Percentiles rank a stretch among this genome's conserved stretches.
These are phyloP conservation scores for Synchiropus splendidus DNA, from an alignment of 2,113 vertebrate genomes.

Conservation along the genomic window DNA sequence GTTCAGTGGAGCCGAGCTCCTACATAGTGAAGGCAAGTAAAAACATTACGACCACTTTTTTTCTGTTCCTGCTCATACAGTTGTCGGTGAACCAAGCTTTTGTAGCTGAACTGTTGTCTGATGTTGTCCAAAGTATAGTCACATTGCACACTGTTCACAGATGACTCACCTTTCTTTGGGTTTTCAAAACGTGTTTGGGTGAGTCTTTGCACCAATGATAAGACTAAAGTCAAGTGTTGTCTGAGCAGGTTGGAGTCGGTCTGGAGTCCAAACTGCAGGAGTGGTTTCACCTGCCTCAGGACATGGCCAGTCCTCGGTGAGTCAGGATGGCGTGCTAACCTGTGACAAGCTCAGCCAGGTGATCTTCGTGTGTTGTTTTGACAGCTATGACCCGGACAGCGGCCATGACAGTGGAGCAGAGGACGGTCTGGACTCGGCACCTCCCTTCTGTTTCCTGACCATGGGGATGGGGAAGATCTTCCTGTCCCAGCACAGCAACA, in stretches of 20 bases:
- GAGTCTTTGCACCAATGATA: too few species aligned
- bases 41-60: neutral
- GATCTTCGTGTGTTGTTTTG: neutral
- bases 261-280: slow-evolving; percentile 92
- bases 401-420: slow-evolving; percentile 91
- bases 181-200: too few species aligned
- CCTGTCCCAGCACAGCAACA: slow-evolving; percentile 61
- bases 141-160: too few species aligned
- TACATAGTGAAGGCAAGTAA: slow-evolving; percentile 81
- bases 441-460: slow-evolving; percentile 90
- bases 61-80: too few species aligned
- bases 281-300: slow-evolving; percentile 91
- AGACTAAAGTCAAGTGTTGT: neutral
- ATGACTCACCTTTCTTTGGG: too few species aligned
- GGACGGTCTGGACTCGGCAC: slow-evolving; percentile 77
- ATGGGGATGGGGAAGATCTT: slow-evolving; percentile 96
- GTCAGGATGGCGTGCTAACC: slow-evolving; percentile 1
- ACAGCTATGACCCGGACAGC: slow-evolving; percentile 90
- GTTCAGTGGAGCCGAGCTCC: slow-evolving; percentile 91
- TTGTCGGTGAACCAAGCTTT: too few species aligned
- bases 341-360: too few species aligned
- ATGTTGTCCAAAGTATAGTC: too few species aligned
- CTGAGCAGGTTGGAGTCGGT: slow-evolving; percentile 80
- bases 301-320: slow-evolving; percentile 95
- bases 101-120: too few species aligned